A percentile compares a stretch with the other conserved stretches of the same genome.
Evolutionary conservation across 2,113 vertebrate genomes (phyloP).

Genomic region (Solenodon paradoxus): DNA sequence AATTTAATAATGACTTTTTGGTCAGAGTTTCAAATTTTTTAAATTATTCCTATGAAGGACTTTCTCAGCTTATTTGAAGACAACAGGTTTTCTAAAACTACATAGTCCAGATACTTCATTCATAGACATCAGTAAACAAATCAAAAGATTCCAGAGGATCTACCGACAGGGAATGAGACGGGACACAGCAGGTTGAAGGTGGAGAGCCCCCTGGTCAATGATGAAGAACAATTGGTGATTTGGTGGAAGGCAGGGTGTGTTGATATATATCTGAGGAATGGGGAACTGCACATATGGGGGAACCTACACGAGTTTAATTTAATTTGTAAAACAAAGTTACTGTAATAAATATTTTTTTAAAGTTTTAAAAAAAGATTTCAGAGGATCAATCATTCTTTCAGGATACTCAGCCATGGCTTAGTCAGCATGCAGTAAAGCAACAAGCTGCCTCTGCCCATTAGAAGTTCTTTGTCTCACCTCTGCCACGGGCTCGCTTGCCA

Average conservation of each 20-base stretch:
- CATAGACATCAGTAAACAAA: background rate
- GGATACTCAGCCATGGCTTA: background rate
- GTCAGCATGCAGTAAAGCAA: background rate
- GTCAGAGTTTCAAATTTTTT: constrained; percentile 1
- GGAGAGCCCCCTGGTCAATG: no score
- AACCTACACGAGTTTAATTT: no score
- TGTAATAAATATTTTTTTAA: no score
- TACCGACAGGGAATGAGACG: no score
- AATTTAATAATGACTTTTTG: background rate
- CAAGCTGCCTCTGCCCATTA: background rate
- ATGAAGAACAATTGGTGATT: no score
- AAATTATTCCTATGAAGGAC: background rate
- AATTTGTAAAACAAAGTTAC: no score
- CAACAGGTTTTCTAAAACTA: constrained; percentile 17
- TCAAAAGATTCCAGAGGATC: background rate
- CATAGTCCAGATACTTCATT: background rate
- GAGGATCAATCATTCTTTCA: background rate
- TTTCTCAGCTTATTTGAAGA: constrained; percentile 14
- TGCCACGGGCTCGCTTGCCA: constrained; percentile 90
- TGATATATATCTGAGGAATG: no score
- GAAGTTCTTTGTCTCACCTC: constrained; percentile 85
- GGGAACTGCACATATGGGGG: no score
- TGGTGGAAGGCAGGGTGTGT: no score
- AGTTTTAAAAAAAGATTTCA: background rate
- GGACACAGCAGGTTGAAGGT: no score